Conservation (phyloP, 2,888 invertebrate genomes). For the Cactoblastis cactorum region DNA sequence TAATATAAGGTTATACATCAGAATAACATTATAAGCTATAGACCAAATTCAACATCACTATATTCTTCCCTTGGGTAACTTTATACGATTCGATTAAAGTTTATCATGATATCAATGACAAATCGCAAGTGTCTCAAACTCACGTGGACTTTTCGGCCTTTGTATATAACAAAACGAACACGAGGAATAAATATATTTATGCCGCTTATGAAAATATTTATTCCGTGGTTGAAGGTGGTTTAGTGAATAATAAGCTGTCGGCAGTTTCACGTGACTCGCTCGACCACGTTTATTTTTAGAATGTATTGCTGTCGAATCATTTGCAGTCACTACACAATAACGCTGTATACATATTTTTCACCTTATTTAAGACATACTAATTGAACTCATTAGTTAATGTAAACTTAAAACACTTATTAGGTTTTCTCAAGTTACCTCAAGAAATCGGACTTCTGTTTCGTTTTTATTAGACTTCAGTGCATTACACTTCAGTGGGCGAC, state of each 20-base stretch:
- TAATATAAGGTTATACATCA: too few species aligned
- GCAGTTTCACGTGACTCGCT: conserved; percentile 7
- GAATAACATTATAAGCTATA: too few species aligned
- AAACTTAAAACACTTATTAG: too few species aligned
- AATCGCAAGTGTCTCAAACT: background rate
- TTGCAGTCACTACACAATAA: background rate
- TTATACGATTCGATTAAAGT: too few species aligned
- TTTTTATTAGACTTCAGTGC: too few species aligned
- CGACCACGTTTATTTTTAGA: conserved; percentile 1
- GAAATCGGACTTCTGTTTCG: too few species aligned
- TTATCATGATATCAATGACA: too few species aligned
- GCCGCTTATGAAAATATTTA: conserved; percentile 8
- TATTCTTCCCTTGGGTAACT: too few species aligned
- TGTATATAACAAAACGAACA: conserved; percentile 5
- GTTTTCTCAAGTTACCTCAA: too few species aligned
- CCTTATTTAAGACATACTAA: background rate
- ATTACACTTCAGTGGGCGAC: too few species aligned
- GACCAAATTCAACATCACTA: too few species aligned
- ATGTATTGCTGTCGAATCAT: conserved; percentile 1
- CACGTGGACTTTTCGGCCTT: conserved; percentile 2
- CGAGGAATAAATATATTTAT: conserved; percentile 5
- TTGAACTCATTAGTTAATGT: too few species aligned
- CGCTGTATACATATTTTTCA: background rate
- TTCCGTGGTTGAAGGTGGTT: conserved; percentile 2
- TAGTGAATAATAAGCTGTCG: conserved; percentile 3